A percentile compares a stretch with the other conserved stretches of the same genome.
phyloP scores from a whole-genome alignment of 2,888 invertebrate species.

The Leptarthrus brevirostris region DNA sequence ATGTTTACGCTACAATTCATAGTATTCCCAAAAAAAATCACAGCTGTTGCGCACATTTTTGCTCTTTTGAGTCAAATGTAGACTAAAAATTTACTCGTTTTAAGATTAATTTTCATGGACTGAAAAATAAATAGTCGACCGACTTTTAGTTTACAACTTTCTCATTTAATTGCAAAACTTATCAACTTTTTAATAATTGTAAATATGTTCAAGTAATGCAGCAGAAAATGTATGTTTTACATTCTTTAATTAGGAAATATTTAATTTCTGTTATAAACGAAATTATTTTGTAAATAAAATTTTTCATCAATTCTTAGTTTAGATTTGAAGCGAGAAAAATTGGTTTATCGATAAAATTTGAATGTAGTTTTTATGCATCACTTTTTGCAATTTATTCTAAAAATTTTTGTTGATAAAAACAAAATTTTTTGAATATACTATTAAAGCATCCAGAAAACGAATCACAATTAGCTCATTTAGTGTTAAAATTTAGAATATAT shows the following conservation, averaged over 20 bases:
- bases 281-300: constrained; percentile 4
- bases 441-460: constrained; percentile 36
- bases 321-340: too few relatives aligned
- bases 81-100: too few relatives aligned
- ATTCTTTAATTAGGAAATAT: background rate
- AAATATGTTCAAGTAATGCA: background rate
- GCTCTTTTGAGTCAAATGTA: too few relatives aligned
- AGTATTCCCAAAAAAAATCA: too few relatives aligned
- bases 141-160: too few relatives aligned
- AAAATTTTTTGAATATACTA: constrained; percentile 11
- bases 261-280: too few relatives aligned
- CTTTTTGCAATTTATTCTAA: constrained; percentile 19
- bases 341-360: constrained; percentile 22
- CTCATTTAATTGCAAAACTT: too few relatives aligned
- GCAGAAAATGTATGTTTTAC: background rate
- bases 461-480: constrained; percentile 24
- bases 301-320: constrained; percentile 8
- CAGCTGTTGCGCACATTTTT: too few relatives aligned
- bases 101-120: too few relatives aligned
- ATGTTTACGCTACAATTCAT: too few relatives aligned
- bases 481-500: constrained; percentile 13
- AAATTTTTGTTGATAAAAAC: constrained; percentile 24
- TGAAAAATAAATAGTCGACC: too few relatives aligned
- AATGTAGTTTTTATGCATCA: constrained; percentile 39
- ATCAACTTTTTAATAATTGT: background rate